Evolutionary conservation across 2,797 vertebrate species (phyloP), one percentile per base, ranked within the genome.

Genomic region (Monodelphis domestica): DNA sequence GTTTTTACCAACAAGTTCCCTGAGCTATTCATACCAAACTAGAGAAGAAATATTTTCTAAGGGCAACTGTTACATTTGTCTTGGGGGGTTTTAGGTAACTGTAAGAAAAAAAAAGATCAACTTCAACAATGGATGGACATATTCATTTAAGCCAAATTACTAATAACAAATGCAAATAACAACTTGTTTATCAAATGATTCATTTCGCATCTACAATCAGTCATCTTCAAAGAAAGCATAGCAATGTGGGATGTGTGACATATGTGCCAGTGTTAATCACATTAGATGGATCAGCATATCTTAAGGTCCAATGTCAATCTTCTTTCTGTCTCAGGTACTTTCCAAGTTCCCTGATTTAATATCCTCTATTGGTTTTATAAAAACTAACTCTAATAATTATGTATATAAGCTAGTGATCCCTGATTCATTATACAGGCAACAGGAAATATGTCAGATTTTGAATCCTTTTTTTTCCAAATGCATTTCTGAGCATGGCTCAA

Each of bases 341-440:
- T 94, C 90, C 53, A 89, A 94, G 93, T 94, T 91, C 94, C 89
- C 96, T 91, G 70, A 95, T 93, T 93, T 95, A 89, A 94, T 87
- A 94, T 95, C 96, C 95, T 94, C 92, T 95, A 95, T 95, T 97
- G 96, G 92, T 94, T 97, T 97, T 95, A 92, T 63, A 95, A 93
- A 96, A 94, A 92, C 91, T 95, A 95, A 89, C 54, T 91, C 90
- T 94, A 93, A 89, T 94, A 93, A 93, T 95, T 97, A 95, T 90
- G 56, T 87, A 87, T 51, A 63, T 50, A 88, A 96, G 45, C 88
- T 89, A 87, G 53, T 2, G 54, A 95, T 52, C 59, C 0, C 54
- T 88, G 87, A 92, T 55, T 51, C 92, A 93, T 95, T 97, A 96
- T 55, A 29, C 94, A 96, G 97, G 54, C 9, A 6, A 9, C 28